Conservation (phyloP, 1,140 invertebrate species). For the Cydia splendana region DNA sequence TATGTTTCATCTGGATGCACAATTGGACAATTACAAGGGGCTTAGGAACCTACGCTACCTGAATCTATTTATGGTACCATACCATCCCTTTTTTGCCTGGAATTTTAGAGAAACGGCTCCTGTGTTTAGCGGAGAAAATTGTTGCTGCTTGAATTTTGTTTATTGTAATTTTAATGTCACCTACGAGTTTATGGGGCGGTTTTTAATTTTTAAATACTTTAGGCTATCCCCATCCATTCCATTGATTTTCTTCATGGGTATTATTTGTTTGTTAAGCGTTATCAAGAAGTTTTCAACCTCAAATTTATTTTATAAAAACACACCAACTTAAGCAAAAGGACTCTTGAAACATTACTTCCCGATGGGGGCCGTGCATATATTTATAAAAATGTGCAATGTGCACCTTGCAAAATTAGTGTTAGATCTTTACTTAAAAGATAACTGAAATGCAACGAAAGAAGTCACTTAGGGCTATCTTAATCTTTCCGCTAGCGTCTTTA, state of each 20-base stretch:
- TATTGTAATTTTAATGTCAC: background rate
- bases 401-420: background rate
- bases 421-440: background rate
- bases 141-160: background rate
- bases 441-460: background rate
- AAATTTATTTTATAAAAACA: background rate
- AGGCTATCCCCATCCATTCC: too few species aligned
- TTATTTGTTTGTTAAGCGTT: background rate
- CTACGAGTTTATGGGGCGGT: background rate
- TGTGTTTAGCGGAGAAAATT: background rate
- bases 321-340: background rate
- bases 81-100: constrained; percentile 36
- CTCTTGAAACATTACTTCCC: background rate
- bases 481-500: constrained; percentile 2
- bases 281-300: too few species aligned
- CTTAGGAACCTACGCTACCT: constrained; percentile 45
- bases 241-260: background rate
- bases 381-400: too few species aligned
- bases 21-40: constrained; percentile 45
- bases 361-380: too few species aligned
- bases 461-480: background rate
- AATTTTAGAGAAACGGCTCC: constrained; percentile 35
- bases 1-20: constrained; percentile 46
- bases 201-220: background rate
- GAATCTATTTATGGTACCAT: constrained; percentile 33